These are phyloP conservation scores for Yasuhikotakia modesta DNA, from an alignment of 2,797 vertebrate species.

Conservation along the genomic window DNA sequence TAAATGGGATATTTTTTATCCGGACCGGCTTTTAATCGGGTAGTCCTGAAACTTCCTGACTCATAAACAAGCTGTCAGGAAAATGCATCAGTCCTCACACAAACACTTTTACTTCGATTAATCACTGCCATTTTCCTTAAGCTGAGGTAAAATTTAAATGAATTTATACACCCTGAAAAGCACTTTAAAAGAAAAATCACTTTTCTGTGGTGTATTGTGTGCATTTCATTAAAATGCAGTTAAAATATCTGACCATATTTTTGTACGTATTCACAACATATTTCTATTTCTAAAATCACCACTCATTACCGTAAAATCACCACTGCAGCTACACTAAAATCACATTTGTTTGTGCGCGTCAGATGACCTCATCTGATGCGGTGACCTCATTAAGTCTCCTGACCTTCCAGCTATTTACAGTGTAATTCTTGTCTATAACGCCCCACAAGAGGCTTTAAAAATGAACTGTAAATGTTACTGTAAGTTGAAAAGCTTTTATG, in stretches of 20 bases:
- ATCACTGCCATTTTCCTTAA: not conserved
- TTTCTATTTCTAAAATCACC: not conserved
- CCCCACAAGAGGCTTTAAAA: slow-evolving; percentile 44
- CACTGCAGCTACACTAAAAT: not conserved
- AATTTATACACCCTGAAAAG: too few species aligned
- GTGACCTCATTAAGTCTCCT: slow-evolving; percentile 31
- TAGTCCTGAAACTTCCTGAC: not conserved
- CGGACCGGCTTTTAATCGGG: not conserved
- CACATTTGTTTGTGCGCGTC: not conserved
- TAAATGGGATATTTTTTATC: not conserved
- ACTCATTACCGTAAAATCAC: too few species aligned
- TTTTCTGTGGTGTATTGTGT: too few species aligned
- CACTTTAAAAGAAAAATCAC: too few species aligned
- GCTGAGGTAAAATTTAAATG: not conserved
- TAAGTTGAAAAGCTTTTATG: slow-evolving; percentile 69
- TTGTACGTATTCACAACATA: not conserved
- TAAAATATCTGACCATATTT: too few species aligned
- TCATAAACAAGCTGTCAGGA: not conserved
- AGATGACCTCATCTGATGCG: too few species aligned
- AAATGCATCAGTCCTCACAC: not conserved
- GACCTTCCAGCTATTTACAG: not conserved
- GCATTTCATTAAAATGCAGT: too few species aligned
- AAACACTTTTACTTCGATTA: not conserved
- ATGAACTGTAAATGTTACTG: slow-evolving; percentile 62
- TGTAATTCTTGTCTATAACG: slow-evolving; percentile 28